A percentile compares a stretch with the other conserved stretches of the same genome.
Conservation (phyloP, 2,888 invertebrate genomes). For the Antitype chi region DNA sequence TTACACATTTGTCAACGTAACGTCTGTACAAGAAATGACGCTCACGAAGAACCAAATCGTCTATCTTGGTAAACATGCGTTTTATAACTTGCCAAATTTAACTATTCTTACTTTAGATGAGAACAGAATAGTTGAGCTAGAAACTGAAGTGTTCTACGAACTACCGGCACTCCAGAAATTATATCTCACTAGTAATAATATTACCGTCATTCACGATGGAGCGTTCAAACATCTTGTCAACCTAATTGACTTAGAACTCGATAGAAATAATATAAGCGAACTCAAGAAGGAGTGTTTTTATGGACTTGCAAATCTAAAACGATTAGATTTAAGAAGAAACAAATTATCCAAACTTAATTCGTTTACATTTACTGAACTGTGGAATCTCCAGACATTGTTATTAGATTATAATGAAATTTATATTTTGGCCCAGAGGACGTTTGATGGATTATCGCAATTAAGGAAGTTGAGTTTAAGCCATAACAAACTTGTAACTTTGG, state of each 20-base stretch:
- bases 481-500: slow-evolving; percentile 93
- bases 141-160: slow-evolving; percentile 94
- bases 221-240: slow-evolving; percentile 94
- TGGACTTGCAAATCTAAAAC: slow-evolving; percentile 93
- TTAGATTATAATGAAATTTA: slow-evolving; percentile 93
- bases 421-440: slow-evolving; percentile 94
- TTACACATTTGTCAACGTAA: slow-evolving; percentile 94
- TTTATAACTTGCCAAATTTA: slow-evolving; percentile 93
- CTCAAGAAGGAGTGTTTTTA: slow-evolving; percentile 94
- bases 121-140: slow-evolving; percentile 94
- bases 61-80: slow-evolving; percentile 92
- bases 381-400: slow-evolving; percentile 93
- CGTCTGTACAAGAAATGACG: slow-evolving; percentile 92
- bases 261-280: slow-evolving; percentile 94
- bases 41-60: slow-evolving; percentile 93
- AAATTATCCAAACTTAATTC: slow-evolving; percentile 94
- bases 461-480: slow-evolving; percentile 93
- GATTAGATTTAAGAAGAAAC: slow-evolving; percentile 94
- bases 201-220: slow-evolving; percentile 96
- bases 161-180: slow-evolving; percentile 93
- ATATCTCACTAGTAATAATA: slow-evolving; percentile 96
- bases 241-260: slow-evolving; percentile 95
- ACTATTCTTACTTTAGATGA: slow-evolving; percentile 93
- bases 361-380: slow-evolving; percentile 94
- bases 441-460: slow-evolving; percentile 94